phyloP scores from a whole-genome alignment of 2,888 invertebrate species.

The Cataglyphis albicans region DNA sequence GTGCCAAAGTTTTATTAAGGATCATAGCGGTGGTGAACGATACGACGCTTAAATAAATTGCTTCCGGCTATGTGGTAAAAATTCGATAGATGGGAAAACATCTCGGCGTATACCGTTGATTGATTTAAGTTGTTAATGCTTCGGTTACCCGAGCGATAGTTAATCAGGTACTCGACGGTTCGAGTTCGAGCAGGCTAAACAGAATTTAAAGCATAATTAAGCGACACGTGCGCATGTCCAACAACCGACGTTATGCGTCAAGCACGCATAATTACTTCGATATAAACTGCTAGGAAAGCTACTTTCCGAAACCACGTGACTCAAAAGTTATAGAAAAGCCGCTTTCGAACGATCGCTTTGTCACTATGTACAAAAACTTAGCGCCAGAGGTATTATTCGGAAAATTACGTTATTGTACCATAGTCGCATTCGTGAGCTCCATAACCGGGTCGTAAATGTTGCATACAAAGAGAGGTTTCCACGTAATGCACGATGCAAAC shows the following conservation, averaged over 20 bases:
- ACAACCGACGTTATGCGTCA: constrained; percentile 16
- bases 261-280: constrained; percentile 62
- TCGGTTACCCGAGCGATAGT: not conserved
- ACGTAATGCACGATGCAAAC: constrained; percentile 46
- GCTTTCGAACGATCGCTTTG: constrained; percentile 66
- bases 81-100: constrained; percentile 39
- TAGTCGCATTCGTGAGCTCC: constrained; percentile 31
- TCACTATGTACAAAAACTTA: constrained; percentile 58
- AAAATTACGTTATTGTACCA: constrained; percentile 52
- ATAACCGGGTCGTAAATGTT: constrained; percentile 36
- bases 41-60: constrained; percentile 35
- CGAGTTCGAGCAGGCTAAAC: not conserved
- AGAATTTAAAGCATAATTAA: constrained; percentile 42
- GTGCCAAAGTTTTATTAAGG: constrained; percentile 36
- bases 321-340: constrained; percentile 13
- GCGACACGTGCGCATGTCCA: constrained; percentile 39
- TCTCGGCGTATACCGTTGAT: constrained; percentile 2
- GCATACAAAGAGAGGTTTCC: constrained; percentile 41
- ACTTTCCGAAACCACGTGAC: constrained; percentile 35
- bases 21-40: not conserved
- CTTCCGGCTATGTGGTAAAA: constrained; percentile 20
- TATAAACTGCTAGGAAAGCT: constrained; percentile 60
- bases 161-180: not conserved
- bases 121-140: constrained; percentile 23
- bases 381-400: constrained; percentile 61